A percentile compares a stretch with the other conserved stretches of the same genome.
These are phyloP conservation scores for Cotesia glomerata DNA, from an alignment of 1,140 invertebrate genomes.

Conservation along the genomic window DNA sequence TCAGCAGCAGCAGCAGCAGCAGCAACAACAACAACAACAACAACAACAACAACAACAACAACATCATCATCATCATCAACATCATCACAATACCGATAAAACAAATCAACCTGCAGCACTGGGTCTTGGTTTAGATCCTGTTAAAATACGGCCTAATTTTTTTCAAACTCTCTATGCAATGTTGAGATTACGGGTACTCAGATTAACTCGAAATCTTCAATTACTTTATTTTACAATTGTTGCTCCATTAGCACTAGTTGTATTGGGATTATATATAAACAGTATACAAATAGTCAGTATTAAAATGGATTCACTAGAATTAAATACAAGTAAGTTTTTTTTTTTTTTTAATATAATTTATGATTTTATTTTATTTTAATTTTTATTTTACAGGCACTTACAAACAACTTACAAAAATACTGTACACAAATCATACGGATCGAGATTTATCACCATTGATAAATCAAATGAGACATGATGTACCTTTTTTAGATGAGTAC, in stretches of 20 bases:
- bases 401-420: slow-evolving; percentile 45
- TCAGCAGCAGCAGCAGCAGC: no score
- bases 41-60: no score
- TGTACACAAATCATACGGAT: slow-evolving; percentile 52
- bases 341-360: not conserved
- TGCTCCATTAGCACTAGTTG: slow-evolving; percentile 69
- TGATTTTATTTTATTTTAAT: slow-evolving; percentile 10
- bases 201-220: slow-evolving; percentile 62
- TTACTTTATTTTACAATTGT: slow-evolving; percentile 63
- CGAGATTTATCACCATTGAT: slow-evolving; percentile 51
- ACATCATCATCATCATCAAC: no score
- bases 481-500: slow-evolving; percentile 65
- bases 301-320: slow-evolving; percentile 68
- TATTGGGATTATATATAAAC: slow-evolving; percentile 72
- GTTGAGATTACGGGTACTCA: slow-evolving; percentile 58
- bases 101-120: slow-evolving; percentile 51
- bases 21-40: no score
- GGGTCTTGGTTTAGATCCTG: slow-evolving; percentile 65
- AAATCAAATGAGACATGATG: slow-evolving; percentile 52
- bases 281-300: slow-evolving; percentile 70
- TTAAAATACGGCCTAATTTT: slow-evolving; percentile 64
- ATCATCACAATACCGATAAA: slow-evolving; percentile 32
- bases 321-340: slow-evolving; percentile 59
- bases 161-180: slow-evolving; percentile 63
- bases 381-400: slow-evolving; percentile 53